Evolutionary conservation across 2,888 invertebrate species (phyloP), one percentile per base, ranked within the genome.

Genomic region (Zelleria hepariella): DNA sequence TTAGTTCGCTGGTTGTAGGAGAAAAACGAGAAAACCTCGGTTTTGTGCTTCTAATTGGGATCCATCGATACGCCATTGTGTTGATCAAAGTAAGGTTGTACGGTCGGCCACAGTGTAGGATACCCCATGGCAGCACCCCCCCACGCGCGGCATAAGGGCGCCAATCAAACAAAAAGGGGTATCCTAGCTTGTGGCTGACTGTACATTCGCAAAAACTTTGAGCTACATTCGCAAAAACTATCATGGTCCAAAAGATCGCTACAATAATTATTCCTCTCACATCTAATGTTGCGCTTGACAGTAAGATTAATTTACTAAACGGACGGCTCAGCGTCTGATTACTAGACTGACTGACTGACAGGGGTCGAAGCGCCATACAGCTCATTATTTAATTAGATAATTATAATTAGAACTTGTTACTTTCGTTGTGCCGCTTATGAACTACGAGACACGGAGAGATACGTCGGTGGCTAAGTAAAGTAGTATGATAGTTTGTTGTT

Each of bases 381-480:
- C 26, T 53, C 53, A 53, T 53, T 53, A 53, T 53, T 53, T 53
- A 53, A 53, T 53, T 53, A 53, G 7, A 53, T 53, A 24, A 51
- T 51, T 51, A 51, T 51, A 51, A 53, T 49, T 49, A 49, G 49
- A 49, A 21, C 32, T 5, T n/a, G n/a, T n/a, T 32, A 32, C 32
- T 32, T 32, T 32, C 32, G 1, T 32, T 4, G 7, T 10, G 10
- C 7, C 7, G 10, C 7, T 5, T 32, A 10, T 32, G 4, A 32
- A 32, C 10, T 7, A 10, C 10, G 32, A 32, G 32, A 32, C n/a
- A n/a, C n/a, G n/a, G n/a, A n/a, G n/a, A n/a, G n/a, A n/a, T n/a
- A n/a, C n/a, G n/a, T n/a, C n/a, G n/a, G n/a, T n/a, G n/a, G n/a
- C n/a, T n/a, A n/a, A n/a, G n/a, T n/a, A n/a, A n/a, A n/a, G n/a